Evolutionary conservation across 2,797 vertebrate genomes (phyloP), one percentile per base, ranked within the genome.

Genomic region (Pangasius krempfi): DNA sequence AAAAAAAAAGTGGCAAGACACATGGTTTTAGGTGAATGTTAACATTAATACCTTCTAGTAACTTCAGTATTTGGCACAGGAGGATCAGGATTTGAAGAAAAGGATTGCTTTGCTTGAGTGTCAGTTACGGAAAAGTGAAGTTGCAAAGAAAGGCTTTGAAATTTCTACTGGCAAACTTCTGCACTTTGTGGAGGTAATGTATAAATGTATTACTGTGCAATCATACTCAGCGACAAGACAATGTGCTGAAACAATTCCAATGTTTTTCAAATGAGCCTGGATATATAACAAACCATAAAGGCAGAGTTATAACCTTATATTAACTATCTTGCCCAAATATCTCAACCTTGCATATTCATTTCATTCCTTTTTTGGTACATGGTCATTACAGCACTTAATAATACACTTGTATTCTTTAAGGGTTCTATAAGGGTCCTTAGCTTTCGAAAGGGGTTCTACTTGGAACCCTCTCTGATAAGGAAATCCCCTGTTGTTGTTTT

Each of bases 61-160:
- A 73, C 37, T 75, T 10, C 3, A 62, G 3, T 87, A 64, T 64
- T 88, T 60, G 1, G 75, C 25, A 20, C 91, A 98, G 97, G 97
- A 97, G 82, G 97, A 94, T 33, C 97, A 97, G 20, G 97, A 98
- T 79, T 93, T 98, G 92, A 98, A 95, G 90, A 98, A 97, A 93
- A 96, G 95, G 89, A 94, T 97, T 22, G 96, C 96, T 1, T 95
- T 98, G 60, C 96, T 98, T 2, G 97, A 98, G 93, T 97, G 98
- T 93, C 98, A 99, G 75, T 94, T 99, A 89, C 89, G 97, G 89
- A 99, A 99, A 93, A 98, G 96, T 0, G 97, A 98, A 91, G 93
- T 94, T 0, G 93, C 96, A 88, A 97, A 95, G 91, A 98, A 97
- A 94, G 95, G 95, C 0, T 97, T 97, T 58, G 97, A 98, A 93